Conservation (phyloP, 2,797 vertebrate genomes). For the Synaphobranchus kaupii region DNA sequence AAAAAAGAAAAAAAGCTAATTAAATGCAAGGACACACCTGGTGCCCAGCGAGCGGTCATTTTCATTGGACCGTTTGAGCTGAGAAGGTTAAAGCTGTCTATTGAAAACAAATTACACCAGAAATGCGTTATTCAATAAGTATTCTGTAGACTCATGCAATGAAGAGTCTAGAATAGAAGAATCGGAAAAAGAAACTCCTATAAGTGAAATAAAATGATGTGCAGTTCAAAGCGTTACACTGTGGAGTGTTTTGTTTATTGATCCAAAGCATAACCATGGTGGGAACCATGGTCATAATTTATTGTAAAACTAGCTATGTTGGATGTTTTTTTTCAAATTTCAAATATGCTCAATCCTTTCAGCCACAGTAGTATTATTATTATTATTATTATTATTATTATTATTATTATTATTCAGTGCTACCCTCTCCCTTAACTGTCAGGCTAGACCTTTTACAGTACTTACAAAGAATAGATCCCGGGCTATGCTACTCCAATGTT, state of each 20-base stretch:
- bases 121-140: slow-evolving; percentile 62
- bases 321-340: too few species aligned
- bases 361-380: too few species aligned
- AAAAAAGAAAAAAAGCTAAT: slow-evolving; percentile 53
- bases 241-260: not conserved
- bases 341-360: too few species aligned
- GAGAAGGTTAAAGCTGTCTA: slow-evolving; percentile 73
- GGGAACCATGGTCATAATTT: not conserved
- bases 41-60: slow-evolving; percentile 65
- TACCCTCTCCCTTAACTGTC: too few species aligned
- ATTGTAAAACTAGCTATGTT: not conserved
- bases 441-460: too few species aligned
- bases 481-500: not conserved
- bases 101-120: slow-evolving; percentile 69
- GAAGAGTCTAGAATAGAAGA: not conserved
- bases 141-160: not conserved
- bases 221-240: not conserved
- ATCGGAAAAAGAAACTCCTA: not conserved
- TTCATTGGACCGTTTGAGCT: slow-evolving; percentile 62
- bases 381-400: too few species aligned
- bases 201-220: not conserved
- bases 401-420: too few species aligned
- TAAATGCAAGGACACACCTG: slow-evolving; percentile 63
- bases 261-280: not conserved
- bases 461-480: not conserved